phyloP scores from a whole-genome alignment of 2,888 invertebrate species.

The Lasioglossum villosulum region DNA sequence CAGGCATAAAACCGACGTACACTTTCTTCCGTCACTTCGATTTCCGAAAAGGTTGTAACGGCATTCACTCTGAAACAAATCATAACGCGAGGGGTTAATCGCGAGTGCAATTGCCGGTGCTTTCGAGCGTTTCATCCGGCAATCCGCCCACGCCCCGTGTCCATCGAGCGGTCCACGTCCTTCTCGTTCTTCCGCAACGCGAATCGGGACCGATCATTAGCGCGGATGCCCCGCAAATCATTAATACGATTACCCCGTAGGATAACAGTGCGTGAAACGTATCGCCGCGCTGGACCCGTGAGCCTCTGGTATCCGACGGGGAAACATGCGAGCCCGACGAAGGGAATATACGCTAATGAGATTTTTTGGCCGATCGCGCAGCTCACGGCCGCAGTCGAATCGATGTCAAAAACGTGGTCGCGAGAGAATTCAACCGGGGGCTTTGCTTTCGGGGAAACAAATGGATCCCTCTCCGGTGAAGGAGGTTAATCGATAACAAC shows the following conservation, averaged over 20 bases:
- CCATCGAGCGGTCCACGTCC: slow-evolving; percentile 6
- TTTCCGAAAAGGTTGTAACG: background rate
- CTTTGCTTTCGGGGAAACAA: slow-evolving; percentile 33
- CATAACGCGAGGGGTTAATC: slow-evolving; percentile 45
- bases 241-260: slow-evolving; percentile 70
- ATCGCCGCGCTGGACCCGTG: slow-evolving; percentile 45
- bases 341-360: slow-evolving; percentile 52
- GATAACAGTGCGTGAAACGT: slow-evolving; percentile 62
- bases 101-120: slow-evolving; percentile 35
- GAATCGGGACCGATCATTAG: slow-evolving; percentile 70
- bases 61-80: background rate
- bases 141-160: slow-evolving; percentile 1
- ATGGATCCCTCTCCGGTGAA: slow-evolving; percentile 33
- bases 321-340: background rate
- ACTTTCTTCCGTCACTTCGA: background rate
- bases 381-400: slow-evolving; percentile 20
- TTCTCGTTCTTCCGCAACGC: slow-evolving; percentile 23
- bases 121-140: slow-evolving; percentile 9
- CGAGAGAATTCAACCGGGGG: background rate
- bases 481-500: slow-evolving; percentile 56
- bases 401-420: slow-evolving; percentile 16
- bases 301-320: background rate
- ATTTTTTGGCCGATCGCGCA: slow-evolving; percentile 52
- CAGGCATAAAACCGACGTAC: no score
- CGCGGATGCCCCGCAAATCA: slow-evolving; percentile 71